Base-by-base conservation (phyloP, 2,113 vertebrate genomes). In the Ia io region DNA sequence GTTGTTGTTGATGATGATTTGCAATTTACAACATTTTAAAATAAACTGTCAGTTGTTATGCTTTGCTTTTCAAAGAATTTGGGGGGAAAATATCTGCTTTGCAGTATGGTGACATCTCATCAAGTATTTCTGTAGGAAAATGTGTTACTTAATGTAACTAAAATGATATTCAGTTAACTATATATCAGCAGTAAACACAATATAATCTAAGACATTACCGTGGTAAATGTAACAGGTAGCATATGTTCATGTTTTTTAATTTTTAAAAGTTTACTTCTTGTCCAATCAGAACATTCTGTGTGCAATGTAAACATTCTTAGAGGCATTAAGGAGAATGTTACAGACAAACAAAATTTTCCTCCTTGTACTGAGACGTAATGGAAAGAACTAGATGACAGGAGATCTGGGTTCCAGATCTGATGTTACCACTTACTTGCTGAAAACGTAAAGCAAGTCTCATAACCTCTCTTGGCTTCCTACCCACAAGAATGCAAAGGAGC, bases 1-100 rank as follows among this genome's bases (percentile, higher is more conserved):
- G 56, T 59, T 80, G 83, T 92, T 83, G 44, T 59, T 22, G 65
- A 65, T 65, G 4, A 90, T 84, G 11, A 90, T 76, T 90, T 96
- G 71, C 22, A 84, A 65, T 56, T 67, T 77, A 93, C 32, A 93
- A 53, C 28, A 63, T 42, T 90, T 93, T 49, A 53, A 90, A 90
- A 80, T 90, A 89, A 94, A 70, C 6, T 25, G 3, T 91, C 63
- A 67, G 17, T 79, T 70, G 51, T 77, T 87, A 80, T 84, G 6
- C 37, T 88, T 96, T 84, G 20, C 88, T 77, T 93, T 80, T 56
- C 53, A 86, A 95, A 83, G 35, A 85, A 59, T 83, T 84, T 49
- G 73, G 61, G 74, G 74, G 14, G 65, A 61, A 86, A 77, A 61
- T n/a, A 67, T 30, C 30, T 74, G 30, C 53, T 91, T 90, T 85